phyloP scores from a whole-genome alignment of 2,888 invertebrate genomes.

The Meghimatium bilineatum region DNA sequence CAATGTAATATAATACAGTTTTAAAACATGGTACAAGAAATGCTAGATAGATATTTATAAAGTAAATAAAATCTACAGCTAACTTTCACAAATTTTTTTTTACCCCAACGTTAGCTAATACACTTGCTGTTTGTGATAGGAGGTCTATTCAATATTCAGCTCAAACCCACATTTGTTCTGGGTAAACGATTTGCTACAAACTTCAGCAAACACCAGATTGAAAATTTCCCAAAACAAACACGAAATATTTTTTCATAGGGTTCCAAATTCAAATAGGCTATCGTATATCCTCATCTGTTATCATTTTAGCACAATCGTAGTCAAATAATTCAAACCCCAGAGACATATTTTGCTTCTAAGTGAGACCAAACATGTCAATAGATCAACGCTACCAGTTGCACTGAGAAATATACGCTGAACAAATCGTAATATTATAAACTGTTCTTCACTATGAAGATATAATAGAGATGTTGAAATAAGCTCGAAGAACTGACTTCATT shows the following conservation, averaged over 20 bases:
- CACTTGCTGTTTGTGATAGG: not conserved
- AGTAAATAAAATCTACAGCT: no score
- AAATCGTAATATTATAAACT: not conserved
- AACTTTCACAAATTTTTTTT: no score
- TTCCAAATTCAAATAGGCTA: not conserved
- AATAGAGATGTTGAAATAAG: no score
- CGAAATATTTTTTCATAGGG: not conserved
- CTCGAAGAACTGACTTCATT: no score
- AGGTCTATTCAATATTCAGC: not conserved
- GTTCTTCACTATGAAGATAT: not conserved
- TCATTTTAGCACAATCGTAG: constrained; percentile 5
- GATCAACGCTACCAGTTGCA: not conserved
- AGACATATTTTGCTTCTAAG: not conserved
- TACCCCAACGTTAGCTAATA: no score
- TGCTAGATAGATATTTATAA: no score
- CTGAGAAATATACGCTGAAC: not conserved
- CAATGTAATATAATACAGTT: no score
- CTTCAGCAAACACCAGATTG: constrained; percentile 8
- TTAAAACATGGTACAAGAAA: no score
- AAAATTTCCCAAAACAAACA: constrained; percentile 17
- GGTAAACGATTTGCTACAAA: not conserved
- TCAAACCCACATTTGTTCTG: constrained; percentile 1
- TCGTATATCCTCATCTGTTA: not conserved
- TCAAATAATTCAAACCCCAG: constrained; percentile 3
- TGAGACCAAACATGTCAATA: not conserved